phyloP scores from a whole-genome alignment of 2,113 vertebrate genomes.

The Coryphaenoides rupestris region DNA sequence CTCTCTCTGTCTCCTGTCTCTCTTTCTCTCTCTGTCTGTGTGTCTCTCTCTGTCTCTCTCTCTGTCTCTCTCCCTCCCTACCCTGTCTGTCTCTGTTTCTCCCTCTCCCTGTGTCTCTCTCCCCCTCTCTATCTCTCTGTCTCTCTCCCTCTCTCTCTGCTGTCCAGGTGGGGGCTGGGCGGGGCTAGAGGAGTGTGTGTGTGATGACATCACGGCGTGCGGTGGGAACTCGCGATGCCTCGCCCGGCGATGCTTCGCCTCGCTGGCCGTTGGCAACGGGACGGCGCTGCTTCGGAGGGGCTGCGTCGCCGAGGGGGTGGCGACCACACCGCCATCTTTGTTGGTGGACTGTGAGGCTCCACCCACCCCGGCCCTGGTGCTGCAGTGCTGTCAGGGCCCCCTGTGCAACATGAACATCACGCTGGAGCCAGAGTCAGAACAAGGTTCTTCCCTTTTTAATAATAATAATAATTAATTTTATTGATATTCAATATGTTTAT shows the following conservation, averaged over 20 bases:
- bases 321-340: too few species aligned
- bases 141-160: not conserved
- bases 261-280: constrained; percentile 81
- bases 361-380: constrained; percentile 77
- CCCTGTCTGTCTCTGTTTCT: constrained; percentile 2
- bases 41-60: not conserved
- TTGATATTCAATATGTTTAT: too few species aligned
- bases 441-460: too few species aligned
- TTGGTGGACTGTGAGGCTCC: constrained; percentile 73
- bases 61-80: not conserved
- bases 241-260: constrained; percentile 87
- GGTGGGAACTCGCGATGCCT: constrained; percentile 81
- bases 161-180: constrained; percentile 72
- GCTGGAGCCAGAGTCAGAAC: constrained; percentile 76
- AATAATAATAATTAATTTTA: too few species aligned
- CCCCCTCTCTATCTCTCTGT: constrained; percentile 5
- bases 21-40: too few species aligned
- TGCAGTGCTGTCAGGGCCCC: constrained; percentile 88
- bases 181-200: constrained; percentile 80
- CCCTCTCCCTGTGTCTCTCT: constrained; percentile 8
- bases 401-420: constrained; percentile 93
- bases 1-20: not conserved
- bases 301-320: constrained; percentile 80
- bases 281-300: constrained; percentile 82
- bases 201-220: constrained; percentile 85